Evolutionary conservation across 2,113 vertebrate genomes (phyloP).

Genomic region (Vanacampus margaritifer): DNA sequence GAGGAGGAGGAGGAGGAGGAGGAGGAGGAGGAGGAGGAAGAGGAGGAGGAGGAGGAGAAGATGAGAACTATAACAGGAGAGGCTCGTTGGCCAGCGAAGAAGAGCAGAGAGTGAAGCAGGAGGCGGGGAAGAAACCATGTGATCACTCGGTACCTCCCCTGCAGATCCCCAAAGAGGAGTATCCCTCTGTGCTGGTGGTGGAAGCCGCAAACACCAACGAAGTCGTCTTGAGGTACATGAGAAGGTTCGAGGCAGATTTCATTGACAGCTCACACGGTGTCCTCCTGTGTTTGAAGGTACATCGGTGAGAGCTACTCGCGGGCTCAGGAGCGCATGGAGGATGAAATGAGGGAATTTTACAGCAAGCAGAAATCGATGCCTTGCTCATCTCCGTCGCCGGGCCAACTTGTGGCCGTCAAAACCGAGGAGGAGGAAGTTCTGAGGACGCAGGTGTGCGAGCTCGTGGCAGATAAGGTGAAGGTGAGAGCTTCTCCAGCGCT

Average conservation of each 20-base stretch:
- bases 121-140: slow-evolving; percentile 49
- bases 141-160: slow-evolving; percentile 75
- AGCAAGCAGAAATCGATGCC: slow-evolving; percentile 34
- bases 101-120: slow-evolving; percentile 43
- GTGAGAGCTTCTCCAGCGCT: slow-evolving; percentile 68
- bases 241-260: background rate
- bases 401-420: slow-evolving; percentile 82
- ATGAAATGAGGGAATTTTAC: slow-evolving; percentile 90
- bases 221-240: slow-evolving; percentile 82
- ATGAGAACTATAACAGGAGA: slow-evolving; percentile 70
- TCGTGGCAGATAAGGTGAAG: slow-evolving; percentile 82
- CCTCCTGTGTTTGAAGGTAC: slow-evolving; percentile 72
- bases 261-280: background rate
- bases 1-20: slow-evolving; percentile 32
- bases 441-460: slow-evolving; percentile 80
- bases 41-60: slow-evolving; percentile 31
- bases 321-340: slow-evolving; percentile 91
- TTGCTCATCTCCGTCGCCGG: slow-evolving; percentile 63
- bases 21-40: slow-evolving; percentile 16
- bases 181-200: slow-evolving; percentile 88
- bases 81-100: slow-evolving; percentile 40
- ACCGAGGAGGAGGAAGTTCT: slow-evolving; percentile 86
- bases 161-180: slow-evolving; percentile 82
- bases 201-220: slow-evolving; percentile 85
- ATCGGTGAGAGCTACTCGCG: slow-evolving; percentile 89